Evolutionary conservation across 2,797 vertebrate species (phyloP), one percentile per base, ranked within the genome.

Genomic region (Synaphobranchus kaupii): DNA sequence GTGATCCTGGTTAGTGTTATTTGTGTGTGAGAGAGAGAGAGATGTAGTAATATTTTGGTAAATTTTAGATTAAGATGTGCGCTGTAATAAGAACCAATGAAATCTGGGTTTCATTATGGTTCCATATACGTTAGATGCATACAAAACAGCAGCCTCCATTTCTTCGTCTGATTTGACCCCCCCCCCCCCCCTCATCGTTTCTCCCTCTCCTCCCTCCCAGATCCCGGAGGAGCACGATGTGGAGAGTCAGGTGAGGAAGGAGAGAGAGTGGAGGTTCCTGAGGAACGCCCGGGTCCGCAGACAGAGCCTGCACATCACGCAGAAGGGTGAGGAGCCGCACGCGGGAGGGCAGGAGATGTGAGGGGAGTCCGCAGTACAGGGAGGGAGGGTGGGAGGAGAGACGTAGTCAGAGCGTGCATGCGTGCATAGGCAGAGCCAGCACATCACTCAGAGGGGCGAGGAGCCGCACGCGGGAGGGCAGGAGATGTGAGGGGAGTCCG

Each of bases 201-300:
- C 73, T 28, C 25, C 22, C 39, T 15, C 15, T 22, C 60, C 47
- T 9, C 66, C 22, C 56, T 66, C 39, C 13, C 88, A 99, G 98
- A 98, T 99, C 91, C 98, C 98, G 0, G 98, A 99, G 89, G 98
- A 99, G 89, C 98, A 99, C 0, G 98, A 99, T 92, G 88, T 97
- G 93, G 98, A 99, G 95, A 99, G 98, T 87, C 98, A 98, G 94
- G 96, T 97, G 90, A 96, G 97, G 91, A 98, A 99, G 95, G 98
- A 99, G 92, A 94, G 98, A 0, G 98, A 99, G 90, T 99, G 98
- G 98, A 94, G 98, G 87, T 99, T 99, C 90, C 95, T 99, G 88
- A 96, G 98, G 88, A 99, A 99, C 5, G 91, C 96, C 0, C 96
- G 96, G 0, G 98, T 99, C 68, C 93, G 98, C 83, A 95, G 95